Base-by-base conservation (phyloP, 1,140 invertebrate genomes). In the Theocolax elegans region DNA sequence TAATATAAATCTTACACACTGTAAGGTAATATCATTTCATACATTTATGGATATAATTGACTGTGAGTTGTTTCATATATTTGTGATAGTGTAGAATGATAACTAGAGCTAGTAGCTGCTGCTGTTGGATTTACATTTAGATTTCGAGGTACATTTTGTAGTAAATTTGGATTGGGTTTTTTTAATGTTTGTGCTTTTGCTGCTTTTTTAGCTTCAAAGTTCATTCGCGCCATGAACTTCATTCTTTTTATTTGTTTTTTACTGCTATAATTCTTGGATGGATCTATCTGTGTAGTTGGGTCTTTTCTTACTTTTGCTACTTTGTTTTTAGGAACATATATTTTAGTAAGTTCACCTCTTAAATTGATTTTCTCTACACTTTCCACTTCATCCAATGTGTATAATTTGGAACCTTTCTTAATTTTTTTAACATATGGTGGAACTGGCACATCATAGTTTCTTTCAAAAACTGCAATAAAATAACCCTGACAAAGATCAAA, bases 391-490 rank as follows among this genome's bases (percentile, higher is more conserved):
- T n/a, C n/a, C n/a, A n/a, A n/a, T n/a, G n/a, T n/a, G n/a, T n/a
- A n/a, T n/a, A n/a, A n/a, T n/a, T n/a, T n/a, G n/a, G n/a, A n/a
- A n/a, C n/a, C n/a, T n/a, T n/a, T n/a, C n/a, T n/a, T 64, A 19
- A 38, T 23, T 51, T 38, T 64, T 64, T 17, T 64, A 8, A 15
- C 15, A 21, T 40, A 64, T 12, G 23, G 23, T 21, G 58, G 56
- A 23, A 60, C 12, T 53, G 54, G 56, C 6, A 80, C 75, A 6
- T 81, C 71, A 10, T 75, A 74, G 59, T 85, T 86, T 78, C 89
- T 88, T 79, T 95, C 92, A 80, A 98, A 93, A 44, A 97, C 89
- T 8, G 96, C 95, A 21, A 98, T 88, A 86, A 99, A 99, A 83
- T 99, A 98, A 38, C 96, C 97, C 86, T 94, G 96, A 0, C 95